Evolutionary conservation across 2,113 vertebrate species (phyloP), one percentile per base, ranked within the genome.

Genomic region (Megaptera novaeangliae): DNA sequence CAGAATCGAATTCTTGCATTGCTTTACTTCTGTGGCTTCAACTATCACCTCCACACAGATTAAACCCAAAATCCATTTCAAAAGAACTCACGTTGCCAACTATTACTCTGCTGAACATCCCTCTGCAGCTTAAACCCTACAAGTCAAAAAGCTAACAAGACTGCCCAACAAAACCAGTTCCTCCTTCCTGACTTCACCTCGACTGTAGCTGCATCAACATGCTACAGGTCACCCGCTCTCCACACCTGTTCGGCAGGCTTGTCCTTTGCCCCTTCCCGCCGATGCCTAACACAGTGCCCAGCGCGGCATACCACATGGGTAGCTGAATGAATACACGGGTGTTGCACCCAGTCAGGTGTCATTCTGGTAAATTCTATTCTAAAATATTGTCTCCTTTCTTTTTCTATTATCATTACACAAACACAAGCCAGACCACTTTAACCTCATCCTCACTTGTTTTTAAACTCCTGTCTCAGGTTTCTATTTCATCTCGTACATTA

Each of bases 131-230:
- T 36, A 46, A 72, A 57, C 20, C 31, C 25, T 12, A 11, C 15
- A 52, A 74, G 80, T 63, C 74, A 41, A 39, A 71, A 78, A 91
- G 55, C n/a, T 89, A 68, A 49, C 31, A 71, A 64, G 52, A 57
- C 12, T 12, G 17, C 41, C n/a, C 29, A 44, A 31, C 18, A 46
- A 66, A 61, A 52, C 27, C 55, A 36, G 29, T 31, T 75, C 61
- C 78, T 88, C 59, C n/a, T n/a, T 64, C 52, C 44, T 29, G 41
- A 46, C 29, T 2, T 72, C 2, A 44, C 11, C 13, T 14, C 3
- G 10, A 41, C 66, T 6, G 0, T 3, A 34, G 20, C 0, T 1
- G 23, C 29, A 31, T 10, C 3, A 13, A 13, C 64, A 2, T 49
- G 20, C 41, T 5, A 17, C 64, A 88, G 64, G 78, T 17, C 44